phyloP scores from a whole-genome alignment of 30 jellyfish, hydroid and myxozoan species.

The Hydra vulgaris region DNA sequence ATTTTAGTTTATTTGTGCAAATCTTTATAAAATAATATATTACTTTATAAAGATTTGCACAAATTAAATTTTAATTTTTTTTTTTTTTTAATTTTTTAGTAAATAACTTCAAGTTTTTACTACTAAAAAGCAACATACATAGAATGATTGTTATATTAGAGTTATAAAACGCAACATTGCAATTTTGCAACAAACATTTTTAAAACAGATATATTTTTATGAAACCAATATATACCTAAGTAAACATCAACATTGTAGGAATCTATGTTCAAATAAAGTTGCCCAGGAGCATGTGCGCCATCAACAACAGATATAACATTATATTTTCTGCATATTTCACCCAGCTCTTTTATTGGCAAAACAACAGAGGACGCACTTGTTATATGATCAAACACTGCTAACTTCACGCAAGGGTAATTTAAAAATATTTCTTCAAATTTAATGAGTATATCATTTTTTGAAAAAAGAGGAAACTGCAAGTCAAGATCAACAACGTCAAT shows the following conservation, averaged over 20 bases:
- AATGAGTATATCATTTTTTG: slow-evolving; percentile 42
- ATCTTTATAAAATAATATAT: too few species aligned
- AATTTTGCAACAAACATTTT: too few species aligned
- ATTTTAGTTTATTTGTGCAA: too few species aligned
- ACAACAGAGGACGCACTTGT: slow-evolving; percentile 72
- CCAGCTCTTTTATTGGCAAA: slow-evolving; percentile 64
- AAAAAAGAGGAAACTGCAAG: slow-evolving; percentile 51
- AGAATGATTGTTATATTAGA: too few species aligned
- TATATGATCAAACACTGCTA: slow-evolving; percentile 88
- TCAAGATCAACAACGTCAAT: slow-evolving; percentile 38
- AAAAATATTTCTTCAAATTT: slow-evolving; percentile 20
- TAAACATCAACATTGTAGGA: slow-evolving; percentile 69
- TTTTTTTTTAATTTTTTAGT: too few species aligned
- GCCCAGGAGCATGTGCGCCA: slow-evolving; percentile 99
- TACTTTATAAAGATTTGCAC: too few species aligned
- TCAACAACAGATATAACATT: slow-evolving; percentile 62
- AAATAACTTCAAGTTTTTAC: too few species aligned
- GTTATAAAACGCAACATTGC: neutral
- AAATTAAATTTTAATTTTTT: too few species aligned
- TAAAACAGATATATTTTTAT: too few species aligned
- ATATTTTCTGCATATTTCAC: slow-evolving; percentile 52
- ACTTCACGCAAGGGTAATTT: slow-evolving; percentile 33
- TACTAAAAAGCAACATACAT: too few species aligned
- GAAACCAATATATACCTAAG: slow-evolving; percentile 63
- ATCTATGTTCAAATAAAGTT: slow-evolving; percentile 54